Evolutionary conservation across 2,113 vertebrate genomes (phyloP).

Genomic region (Phaethornis superciliosus): DNA sequence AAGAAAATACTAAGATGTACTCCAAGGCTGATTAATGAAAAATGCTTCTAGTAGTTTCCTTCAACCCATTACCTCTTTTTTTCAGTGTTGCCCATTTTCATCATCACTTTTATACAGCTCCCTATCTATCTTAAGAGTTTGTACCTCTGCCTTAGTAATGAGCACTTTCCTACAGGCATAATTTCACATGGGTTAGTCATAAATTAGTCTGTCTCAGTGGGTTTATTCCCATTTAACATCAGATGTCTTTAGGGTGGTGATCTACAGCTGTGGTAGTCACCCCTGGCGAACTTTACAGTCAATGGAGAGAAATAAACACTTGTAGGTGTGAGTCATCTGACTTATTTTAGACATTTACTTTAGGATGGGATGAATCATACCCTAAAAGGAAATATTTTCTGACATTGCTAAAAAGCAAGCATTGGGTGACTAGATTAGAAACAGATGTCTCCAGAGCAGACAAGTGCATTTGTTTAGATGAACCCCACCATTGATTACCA

Average conservation of each 20-base stretch:
- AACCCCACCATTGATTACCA: background rate
- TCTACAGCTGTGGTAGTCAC: background rate
- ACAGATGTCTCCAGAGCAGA: background rate
- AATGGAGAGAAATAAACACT: background rate
- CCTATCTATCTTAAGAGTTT: background rate
- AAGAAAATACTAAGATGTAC: slow-evolving; percentile 5
- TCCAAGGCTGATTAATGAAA: background rate
- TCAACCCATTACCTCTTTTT: background rate
- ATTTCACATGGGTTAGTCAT: slow-evolving; percentile 6
- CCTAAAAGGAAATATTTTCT: background rate
- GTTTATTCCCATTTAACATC: background rate
- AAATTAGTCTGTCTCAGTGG: slow-evolving; percentile 20
- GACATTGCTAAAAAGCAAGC: background rate
- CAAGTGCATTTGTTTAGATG: background rate
- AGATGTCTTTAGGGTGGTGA: slow-evolving; percentile 13
- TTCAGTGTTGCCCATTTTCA: background rate
- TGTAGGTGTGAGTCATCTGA: slow-evolving; percentile 8
- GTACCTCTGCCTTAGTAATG: background rate
- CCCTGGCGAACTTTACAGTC: background rate
- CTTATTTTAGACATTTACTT: slow-evolving; percentile 4
- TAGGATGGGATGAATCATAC: slow-evolving; percentile 1
- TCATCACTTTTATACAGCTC: background rate
- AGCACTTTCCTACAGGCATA: background rate
- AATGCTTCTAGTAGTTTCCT: background rate
- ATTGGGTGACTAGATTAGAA: background rate